phyloP scores from a whole-genome alignment of 2,888 invertebrate genomes.

The Lochmaea crataegi region DNA sequence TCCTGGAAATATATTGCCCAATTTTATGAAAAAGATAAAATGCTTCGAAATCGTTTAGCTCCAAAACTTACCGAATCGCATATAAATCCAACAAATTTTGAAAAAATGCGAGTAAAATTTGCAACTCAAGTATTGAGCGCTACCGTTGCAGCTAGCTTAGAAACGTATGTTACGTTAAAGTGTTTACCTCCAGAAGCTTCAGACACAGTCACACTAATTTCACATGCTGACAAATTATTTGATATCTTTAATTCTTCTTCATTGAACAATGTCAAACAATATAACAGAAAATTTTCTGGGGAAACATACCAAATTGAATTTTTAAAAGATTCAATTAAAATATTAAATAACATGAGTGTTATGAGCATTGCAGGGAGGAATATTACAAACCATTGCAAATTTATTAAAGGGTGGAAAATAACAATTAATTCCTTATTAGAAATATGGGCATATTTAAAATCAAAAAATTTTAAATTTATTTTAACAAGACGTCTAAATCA shows the following conservation, averaged over 20 bases:
- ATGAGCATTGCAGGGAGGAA: too few species aligned
- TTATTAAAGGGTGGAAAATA: constrained; percentile 22
- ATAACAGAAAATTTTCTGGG: constrained; percentile 38
- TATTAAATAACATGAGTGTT: constrained; percentile 3
- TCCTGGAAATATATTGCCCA: constrained; percentile 38
- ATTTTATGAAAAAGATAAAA: constrained; percentile 43
- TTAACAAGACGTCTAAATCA: constrained; percentile 26
- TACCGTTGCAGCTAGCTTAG: constrained; percentile 42
- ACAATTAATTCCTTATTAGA: constrained; percentile 25
- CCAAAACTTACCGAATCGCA: constrained; percentile 45
- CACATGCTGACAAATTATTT: constrained; percentile 39
- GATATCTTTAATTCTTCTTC: constrained; percentile 40
- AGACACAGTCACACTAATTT: constrained; percentile 34
- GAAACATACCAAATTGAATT: constrained; percentile 14
- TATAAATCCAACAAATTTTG: constrained; percentile 41
- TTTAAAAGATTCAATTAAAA: neutral
- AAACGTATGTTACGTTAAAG: constrained; percentile 33
- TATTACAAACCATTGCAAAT: constrained; percentile 8
- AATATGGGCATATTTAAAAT: constrained; percentile 21
- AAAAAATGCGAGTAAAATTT: constrained; percentile 46
- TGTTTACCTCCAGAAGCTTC: constrained; percentile 33
- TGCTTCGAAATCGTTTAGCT: constrained; percentile 23
- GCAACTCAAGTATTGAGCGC: constrained; percentile 45
- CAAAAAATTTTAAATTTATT: constrained; percentile 19
- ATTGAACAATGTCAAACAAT: constrained; percentile 29